A percentile compares a stretch with the other conserved stretches of the same genome.
These are phyloP conservation scores for Heliocidaris tuberculata DNA, from an alignment of 35 echinoderm and acorn worm genomes.

Conservation along the genomic window DNA sequence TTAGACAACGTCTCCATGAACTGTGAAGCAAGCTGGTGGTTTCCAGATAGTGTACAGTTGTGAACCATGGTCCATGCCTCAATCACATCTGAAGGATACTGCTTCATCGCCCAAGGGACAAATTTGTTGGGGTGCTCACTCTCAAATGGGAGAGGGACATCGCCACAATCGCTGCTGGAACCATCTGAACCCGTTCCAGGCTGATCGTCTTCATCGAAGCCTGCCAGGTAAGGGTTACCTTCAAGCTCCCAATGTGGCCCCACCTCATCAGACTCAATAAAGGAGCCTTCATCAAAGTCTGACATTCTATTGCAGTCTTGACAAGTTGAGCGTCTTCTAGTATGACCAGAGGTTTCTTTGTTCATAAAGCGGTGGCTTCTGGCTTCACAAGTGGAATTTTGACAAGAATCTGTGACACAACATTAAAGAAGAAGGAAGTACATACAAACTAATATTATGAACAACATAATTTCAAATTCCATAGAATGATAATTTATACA, in stretches of 20 bases:
- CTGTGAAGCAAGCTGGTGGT: neutral
- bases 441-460: too few species aligned
- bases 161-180: neutral
- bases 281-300: neutral
- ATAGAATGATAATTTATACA: too few species aligned
- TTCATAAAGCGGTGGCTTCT: neutral
- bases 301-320: neutral
- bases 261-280: neutral
- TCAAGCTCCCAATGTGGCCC: neutral
- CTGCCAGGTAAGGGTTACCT: neutral
- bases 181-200: neutral
- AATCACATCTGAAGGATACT: neutral
- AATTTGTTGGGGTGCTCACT: neutral
- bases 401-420: neutral
- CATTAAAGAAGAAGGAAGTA: neutral
- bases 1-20: constrained; percentile 4
- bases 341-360: neutral
- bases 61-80: constrained; percentile 27
- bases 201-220: neutral
- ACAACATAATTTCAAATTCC: too few species aligned
- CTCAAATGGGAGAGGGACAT: neutral
- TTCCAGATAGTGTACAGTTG: constrained; percentile 3
- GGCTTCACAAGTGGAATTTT: neutral
- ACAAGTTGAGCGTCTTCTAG: neutral
- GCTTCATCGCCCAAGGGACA: constrained; percentile 21